Evolutionary conservation across 2,797 vertebrate species (phyloP), one percentile per base, ranked within the genome.

Genomic region (Neosalanx taihuensis): DNA sequence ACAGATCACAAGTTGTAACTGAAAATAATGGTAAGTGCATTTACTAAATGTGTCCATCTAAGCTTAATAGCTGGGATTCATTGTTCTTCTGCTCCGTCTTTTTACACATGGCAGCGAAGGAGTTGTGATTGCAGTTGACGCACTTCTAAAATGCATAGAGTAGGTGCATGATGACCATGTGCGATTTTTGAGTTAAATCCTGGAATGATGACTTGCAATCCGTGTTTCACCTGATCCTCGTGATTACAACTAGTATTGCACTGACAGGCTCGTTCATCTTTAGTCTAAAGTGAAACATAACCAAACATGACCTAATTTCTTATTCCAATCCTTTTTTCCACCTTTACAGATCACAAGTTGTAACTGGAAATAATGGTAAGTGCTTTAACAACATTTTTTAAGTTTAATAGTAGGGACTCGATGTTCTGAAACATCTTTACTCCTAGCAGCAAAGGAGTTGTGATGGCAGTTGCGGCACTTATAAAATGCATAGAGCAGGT

Each of bases 161-260:
- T 2, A 13, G 37, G 35, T 37, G 35, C 35, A 37, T 37, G 9
- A 37, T 15, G 15, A 5, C 12, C 10, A 15, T n/a, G 30, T 13
- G 15, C 29, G 7, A 13, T 20, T 30, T 26, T 20, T 4, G 6
- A 37, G 57, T 10, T 3, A 13, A 4, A 1, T 9, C 15, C 6
- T 20, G 4, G 49, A 13, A 83, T 93, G 91, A 92, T 92, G 92
- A 93, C 3, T 79, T 91, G 90, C 91, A 87, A 90, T 93, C 90
- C 89, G 90, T 92, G 92, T 93, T 93, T 91, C 89, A 91, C 73
- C 87, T 89, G 90, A 93, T 86, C 3, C 78, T 81, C 23, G 67
- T 92, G 90, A 92, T 92, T 91, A 89, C 67, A 4, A 64, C 60
- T 67, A 76, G 85, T 66, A 90, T 86, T 85, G 85, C 89, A 68